A percentile compares a stretch with the other conserved stretches of the same genome.
Evolutionary conservation across 2,797 vertebrate species (phyloP).

Genomic region (Limnodromus scolopaceus): DNA sequence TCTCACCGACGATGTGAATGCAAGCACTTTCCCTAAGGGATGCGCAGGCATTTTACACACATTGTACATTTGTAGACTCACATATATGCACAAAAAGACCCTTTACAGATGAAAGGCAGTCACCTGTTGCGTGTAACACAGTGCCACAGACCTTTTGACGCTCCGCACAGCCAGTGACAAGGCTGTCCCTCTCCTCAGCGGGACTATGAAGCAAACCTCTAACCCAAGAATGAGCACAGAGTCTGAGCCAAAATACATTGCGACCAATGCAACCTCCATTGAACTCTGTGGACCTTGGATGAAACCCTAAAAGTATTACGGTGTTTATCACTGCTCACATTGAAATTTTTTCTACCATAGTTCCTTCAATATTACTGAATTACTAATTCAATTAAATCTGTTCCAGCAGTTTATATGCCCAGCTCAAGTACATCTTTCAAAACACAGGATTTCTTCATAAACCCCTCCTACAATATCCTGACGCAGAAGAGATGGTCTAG

Average conservation of each 20-base stretch:
- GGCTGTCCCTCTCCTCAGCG: accelerated
- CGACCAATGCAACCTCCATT: accelerated
- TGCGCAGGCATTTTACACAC: neutral
- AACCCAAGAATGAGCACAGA: accelerated
- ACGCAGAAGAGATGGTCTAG: neutral
- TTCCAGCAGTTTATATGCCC: neutral
- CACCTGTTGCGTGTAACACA: neutral
- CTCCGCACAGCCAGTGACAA: accelerated
- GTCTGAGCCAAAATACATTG: neutral
- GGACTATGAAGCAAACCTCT: neutral
- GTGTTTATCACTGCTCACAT: neutral
- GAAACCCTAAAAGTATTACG: neutral
- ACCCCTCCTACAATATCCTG: neutral
- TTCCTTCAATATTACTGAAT: neutral
- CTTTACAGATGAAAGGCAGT: neutral
- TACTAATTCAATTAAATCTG: neutral
- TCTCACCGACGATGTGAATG: neutral
- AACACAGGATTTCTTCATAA: neutral
- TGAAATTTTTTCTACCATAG: neutral
- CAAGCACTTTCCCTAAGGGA: neutral
- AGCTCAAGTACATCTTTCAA: neutral
- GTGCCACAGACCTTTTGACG: neutral
- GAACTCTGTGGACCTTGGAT: neutral
- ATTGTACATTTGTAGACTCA: neutral
- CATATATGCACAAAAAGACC: neutral